phyloP scores from a whole-genome alignment of 2,888 invertebrate species.

The Pocota personata region DNA sequence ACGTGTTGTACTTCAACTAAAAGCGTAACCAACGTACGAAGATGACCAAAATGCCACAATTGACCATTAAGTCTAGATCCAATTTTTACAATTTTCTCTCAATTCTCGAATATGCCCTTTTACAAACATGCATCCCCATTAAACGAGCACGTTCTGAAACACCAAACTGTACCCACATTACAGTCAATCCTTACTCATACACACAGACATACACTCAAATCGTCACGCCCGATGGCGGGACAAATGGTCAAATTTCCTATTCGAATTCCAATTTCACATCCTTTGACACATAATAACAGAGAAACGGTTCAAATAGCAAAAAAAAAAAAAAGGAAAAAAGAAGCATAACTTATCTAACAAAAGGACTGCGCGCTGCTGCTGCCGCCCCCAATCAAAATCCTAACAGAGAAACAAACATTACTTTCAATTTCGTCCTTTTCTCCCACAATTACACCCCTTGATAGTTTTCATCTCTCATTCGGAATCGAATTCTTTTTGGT shows the following conservation, averaged over 20 bases:
- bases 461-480: constrained; percentile 29
- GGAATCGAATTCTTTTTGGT: constrained; percentile 44
- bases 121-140: background rate
- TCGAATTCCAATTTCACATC: constrained; percentile 61
- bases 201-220: constrained; percentile 6
- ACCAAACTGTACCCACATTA: constrained; percentile 4
- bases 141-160: background rate
- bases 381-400: constrained; percentile 14
- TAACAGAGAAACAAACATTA: constrained; percentile 33
- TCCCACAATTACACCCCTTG: constrained; percentile 34
- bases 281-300: constrained; percentile 48
- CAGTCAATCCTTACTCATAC: background rate
- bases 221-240: constrained; percentile 23
- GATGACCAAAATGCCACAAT: background rate
- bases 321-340: background rate
- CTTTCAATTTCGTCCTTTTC: constrained; percentile 44
- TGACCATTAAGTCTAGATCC: background rate
- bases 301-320: constrained; percentile 2
- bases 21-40: background rate
- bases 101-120: background rate
- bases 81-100: background rate
- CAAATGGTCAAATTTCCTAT: constrained; percentile 56
- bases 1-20: background rate
- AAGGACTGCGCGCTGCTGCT: background rate
- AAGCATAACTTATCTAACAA: constrained; percentile 16